phyloP scores from a whole-genome alignment of 2,797 vertebrate genomes.

The Australoheros facetus region DNA sequence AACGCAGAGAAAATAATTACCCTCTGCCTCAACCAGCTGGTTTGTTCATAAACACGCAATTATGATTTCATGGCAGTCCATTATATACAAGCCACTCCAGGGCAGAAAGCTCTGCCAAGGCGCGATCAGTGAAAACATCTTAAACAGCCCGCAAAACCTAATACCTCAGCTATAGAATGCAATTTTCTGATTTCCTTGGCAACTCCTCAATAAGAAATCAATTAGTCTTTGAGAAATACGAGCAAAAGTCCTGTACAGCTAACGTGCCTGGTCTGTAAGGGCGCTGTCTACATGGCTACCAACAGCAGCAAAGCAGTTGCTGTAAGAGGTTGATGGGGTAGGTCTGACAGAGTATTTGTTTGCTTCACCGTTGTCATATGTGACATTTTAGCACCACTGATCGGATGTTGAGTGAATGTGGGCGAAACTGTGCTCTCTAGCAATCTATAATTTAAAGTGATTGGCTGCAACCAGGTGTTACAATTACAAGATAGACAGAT shows the following conservation, averaged over 20 bases:
- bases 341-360: not conserved
- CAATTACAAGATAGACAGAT: not conserved
- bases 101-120: conserved; percentile 71
- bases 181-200: conserved; percentile 92
- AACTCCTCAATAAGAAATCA: conserved; percentile 93
- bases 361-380: conserved; percentile 10
- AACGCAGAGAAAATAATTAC: conserved; percentile 79
- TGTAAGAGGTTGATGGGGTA: not conserved
- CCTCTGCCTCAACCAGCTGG: conserved; percentile 82
- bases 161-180: conserved; percentile 84
- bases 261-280: conserved; percentile 57
- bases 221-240: conserved; percentile 88
- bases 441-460: conserved; percentile 22
- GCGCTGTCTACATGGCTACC: conserved; percentile 4
- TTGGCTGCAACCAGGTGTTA: conserved; percentile 1
- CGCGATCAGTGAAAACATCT: conserved; percentile 74
- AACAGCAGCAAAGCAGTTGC: not conserved
- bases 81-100: conserved; percentile 78
- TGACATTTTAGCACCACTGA: conserved; percentile 21
- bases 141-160: conserved; percentile 70
- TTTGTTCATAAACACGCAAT: conserved; percentile 84
- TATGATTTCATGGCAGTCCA: conserved; percentile 82
- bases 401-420: conserved; percentile 12
- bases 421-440: conserved; percentile 17
- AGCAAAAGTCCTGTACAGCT: conserved; percentile 87